These are phyloP conservation scores for Pangasius sanitwongsei DNA, from an alignment of 2,797 vertebrate genomes.

Conservation along the genomic window DNA sequence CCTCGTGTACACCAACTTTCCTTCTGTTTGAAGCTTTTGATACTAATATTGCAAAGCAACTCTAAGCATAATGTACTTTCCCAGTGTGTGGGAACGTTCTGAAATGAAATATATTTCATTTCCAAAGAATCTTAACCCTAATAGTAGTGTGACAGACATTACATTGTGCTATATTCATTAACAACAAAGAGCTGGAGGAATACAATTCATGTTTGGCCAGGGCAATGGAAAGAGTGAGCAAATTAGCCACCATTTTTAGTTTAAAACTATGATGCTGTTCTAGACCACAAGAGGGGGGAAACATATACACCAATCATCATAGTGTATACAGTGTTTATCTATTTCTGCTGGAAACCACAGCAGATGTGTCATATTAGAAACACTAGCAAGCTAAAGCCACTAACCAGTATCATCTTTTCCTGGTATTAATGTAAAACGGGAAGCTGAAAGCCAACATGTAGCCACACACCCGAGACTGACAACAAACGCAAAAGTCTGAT, in stretches of 20 bases:
- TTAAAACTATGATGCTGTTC: background rate
- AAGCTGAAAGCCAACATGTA: background rate
- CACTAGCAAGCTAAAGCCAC: background rate
- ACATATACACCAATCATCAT: too few species aligned
- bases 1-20: background rate
- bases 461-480: background rate
- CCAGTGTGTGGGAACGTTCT: background rate
- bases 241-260: background rate
- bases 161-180: background rate
- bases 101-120: background rate
- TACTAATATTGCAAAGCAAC: background rate
- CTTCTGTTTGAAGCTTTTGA: background rate
- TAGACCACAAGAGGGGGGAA: background rate
- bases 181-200: background rate
- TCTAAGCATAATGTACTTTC: background rate
- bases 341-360: slow-evolving; percentile 14
- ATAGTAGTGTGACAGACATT: background rate
- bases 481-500: background rate
- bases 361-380: background rate
- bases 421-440: background rate
- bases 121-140: background rate
- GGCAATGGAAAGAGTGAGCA: background rate
- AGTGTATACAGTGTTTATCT: background rate
- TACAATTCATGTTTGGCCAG: too few species aligned
- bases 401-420: background rate